Conservation (phyloP, 2,113 vertebrate genomes). For the Orcinus orca region DNA sequence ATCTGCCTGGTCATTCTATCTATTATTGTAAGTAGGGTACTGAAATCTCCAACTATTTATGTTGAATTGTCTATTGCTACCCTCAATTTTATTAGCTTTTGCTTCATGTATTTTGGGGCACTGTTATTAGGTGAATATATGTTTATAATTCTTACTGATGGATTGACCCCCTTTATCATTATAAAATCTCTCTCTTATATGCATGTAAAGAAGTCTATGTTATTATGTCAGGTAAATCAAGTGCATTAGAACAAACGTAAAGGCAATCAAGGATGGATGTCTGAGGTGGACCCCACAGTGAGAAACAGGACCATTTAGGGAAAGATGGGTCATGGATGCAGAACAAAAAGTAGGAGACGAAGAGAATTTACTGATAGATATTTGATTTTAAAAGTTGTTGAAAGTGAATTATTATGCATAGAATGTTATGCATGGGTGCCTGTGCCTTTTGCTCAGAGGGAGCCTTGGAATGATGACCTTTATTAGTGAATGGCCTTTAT, state of each 20-base stretch:
- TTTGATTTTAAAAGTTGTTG: neutral
- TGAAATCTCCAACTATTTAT: neutral
- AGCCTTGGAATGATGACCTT: neutral
- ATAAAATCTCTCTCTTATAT: neutral
- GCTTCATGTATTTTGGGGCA: neutral
- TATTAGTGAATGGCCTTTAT: neutral
- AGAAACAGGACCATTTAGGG: neutral
- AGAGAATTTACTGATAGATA: neutral
- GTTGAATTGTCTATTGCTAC: neutral
- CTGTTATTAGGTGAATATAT: neutral
- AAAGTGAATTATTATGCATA: neutral
- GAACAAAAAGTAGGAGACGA: neutral
- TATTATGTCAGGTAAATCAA: neutral
- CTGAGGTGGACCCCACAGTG: neutral
- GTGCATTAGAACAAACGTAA: neutral
- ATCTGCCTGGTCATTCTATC: neutral
- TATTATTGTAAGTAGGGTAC: neutral
- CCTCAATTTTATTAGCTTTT: neutral
- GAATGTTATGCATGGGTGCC: neutral
- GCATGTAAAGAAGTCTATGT: fast-evolving
- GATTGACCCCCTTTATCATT: neutral
- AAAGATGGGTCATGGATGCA: neutral
- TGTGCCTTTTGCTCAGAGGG: neutral
- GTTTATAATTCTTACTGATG: neutral
- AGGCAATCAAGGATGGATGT: neutral